Conservation (phyloP, 1,140 invertebrate genomes). For the Euura saliciscinereae region DNA sequence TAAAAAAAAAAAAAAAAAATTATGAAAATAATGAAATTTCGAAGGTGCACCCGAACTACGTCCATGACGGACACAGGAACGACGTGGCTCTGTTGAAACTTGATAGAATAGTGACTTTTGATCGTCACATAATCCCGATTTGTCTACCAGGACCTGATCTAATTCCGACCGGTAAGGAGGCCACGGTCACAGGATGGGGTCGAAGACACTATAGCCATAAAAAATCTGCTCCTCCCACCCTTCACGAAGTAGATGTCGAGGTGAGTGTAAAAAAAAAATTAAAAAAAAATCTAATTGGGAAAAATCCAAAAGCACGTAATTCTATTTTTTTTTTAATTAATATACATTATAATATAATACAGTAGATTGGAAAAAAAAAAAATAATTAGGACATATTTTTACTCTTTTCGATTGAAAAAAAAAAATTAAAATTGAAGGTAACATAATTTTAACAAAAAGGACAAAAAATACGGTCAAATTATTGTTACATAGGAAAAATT, state of each 20-base stretch:
- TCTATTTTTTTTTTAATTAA: background rate
- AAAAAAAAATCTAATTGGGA: no score
- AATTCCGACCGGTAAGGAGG: constrained; percentile 6
- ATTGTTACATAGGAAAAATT: no score
- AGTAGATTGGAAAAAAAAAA: background rate
- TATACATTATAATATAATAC: background rate
- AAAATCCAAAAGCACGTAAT: no score
- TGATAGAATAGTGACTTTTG: background rate
- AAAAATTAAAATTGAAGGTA: background rate
- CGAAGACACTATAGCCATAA: background rate
- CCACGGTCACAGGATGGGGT: constrained; percentile 66
- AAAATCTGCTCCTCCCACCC: background rate
- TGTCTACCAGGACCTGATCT: background rate
- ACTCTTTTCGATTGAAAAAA: background rate
- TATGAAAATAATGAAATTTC: background rate
- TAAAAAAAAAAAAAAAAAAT: background rate
- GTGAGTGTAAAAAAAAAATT: background rate
- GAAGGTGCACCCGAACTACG: background rate
- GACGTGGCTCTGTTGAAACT: background rate
- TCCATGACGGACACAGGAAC: background rate
- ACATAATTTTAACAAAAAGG: no score
- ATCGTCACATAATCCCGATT: background rate
- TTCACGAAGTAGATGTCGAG: background rate
- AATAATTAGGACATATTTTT: no score
- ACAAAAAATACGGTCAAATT: no score